Conservation (phyloP, 2,797 vertebrate species). For the Yasuhikotakia modesta region DNA sequence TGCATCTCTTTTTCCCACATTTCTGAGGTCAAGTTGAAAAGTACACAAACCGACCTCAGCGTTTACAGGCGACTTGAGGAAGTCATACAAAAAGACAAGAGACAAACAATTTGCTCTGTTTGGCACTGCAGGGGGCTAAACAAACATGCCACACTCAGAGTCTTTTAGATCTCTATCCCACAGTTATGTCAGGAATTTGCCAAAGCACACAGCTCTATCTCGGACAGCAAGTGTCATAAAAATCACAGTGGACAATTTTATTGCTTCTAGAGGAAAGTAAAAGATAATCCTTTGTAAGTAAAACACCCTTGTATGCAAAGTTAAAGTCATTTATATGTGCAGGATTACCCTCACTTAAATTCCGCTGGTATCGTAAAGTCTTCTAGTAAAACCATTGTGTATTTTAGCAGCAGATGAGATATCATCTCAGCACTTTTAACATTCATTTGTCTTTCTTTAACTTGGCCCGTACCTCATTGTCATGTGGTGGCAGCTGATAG, state of each 20-base stretch:
- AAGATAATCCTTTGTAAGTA: conserved; percentile 15
- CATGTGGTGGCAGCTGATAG: conserved; percentile 93
- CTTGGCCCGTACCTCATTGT: conserved; percentile 48
- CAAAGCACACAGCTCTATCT: conserved; percentile 50
- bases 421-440: conserved; percentile 16
- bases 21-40: conserved; percentile 45
- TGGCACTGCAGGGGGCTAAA: conserved; percentile 67
- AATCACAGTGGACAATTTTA: conserved; percentile 60
- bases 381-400: background rate
- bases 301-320: conserved; percentile 40
- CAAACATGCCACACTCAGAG: conserved; percentile 19
- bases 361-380: background rate
- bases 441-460: conserved; percentile 1
- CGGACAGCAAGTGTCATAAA: conserved; percentile 71
- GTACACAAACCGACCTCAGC: conserved; percentile 62
- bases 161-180: conserved; percentile 56
- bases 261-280: conserved; percentile 51
- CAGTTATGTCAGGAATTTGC: conserved; percentile 68
- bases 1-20: background rate
- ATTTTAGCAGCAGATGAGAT: background rate
- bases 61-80: conserved; percentile 68
- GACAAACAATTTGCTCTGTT: conserved; percentile 65
- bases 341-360: too few relatives aligned
- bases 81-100: conserved; percentile 64
- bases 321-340: background rate